Percentiles rank a stretch among this genome's conserved stretches.
phyloP scores from a whole-genome alignment of 2,888 invertebrate genomes.

The Rhagophthalmus giganteus region DNA sequence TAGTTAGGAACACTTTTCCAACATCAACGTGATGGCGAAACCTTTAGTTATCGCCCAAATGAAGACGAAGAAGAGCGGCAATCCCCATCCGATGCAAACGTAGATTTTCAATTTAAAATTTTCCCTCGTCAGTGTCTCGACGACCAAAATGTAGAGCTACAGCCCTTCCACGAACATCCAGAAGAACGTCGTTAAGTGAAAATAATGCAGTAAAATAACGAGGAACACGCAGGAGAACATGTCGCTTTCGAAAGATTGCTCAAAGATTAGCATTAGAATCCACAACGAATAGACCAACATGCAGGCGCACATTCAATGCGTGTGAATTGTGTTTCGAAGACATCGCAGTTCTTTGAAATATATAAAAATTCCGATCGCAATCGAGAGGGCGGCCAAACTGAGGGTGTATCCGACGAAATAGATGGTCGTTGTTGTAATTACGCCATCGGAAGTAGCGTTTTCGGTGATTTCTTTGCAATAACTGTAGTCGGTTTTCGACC shows the following conservation, averaged over 20 bases:
- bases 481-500: constrained; percentile 79
- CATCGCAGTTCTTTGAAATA: constrained; percentile 91
- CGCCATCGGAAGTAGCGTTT: constrained; percentile 59
- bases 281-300: constrained; percentile 87
- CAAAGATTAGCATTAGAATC: constrained; percentile 80
- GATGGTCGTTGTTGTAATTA: constrained; percentile 70
- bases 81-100: constrained; percentile 80
- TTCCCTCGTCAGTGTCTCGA: constrained; percentile 83
- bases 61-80: constrained; percentile 60
- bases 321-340: constrained; percentile 90
- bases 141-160: constrained; percentile 85
- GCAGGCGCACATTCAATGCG: constrained; percentile 91
- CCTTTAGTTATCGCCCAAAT: constrained; percentile 62
- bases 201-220: constrained; percentile 84
- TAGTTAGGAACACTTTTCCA: too few relatives aligned
- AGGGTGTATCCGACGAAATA: constrained; percentile 85
- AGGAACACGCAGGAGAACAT: constrained; percentile 71
- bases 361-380: constrained; percentile 84
- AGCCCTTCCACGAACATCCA: constrained; percentile 98
- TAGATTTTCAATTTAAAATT: constrained; percentile 83
- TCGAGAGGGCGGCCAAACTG: constrained; percentile 76
- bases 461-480: constrained; percentile 66
- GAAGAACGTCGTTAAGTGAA: constrained; percentile 92
- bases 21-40: too few relatives aligned
- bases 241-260: constrained; percentile 54